Percentiles rank a stretch among this genome's conserved stretches.
Evolutionary conservation across 2,113 vertebrate species (phyloP).

Genomic region (Pristiophorus japonicus): DNA sequence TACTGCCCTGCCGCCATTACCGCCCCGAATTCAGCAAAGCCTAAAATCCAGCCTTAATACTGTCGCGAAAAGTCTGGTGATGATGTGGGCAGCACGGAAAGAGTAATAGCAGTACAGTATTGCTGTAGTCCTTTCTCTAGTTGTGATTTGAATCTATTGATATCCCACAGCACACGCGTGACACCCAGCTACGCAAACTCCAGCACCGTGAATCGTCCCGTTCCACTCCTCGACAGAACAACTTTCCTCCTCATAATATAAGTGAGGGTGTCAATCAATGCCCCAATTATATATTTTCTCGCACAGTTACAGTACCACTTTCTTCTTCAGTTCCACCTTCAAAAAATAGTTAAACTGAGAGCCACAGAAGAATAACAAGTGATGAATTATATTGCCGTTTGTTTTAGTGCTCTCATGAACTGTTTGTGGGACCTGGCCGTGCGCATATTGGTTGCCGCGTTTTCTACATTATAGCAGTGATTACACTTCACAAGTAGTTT

Average conservation of each 20-base stretch:
- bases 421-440: neutral
- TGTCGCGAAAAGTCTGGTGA: neutral
- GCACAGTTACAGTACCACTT: neutral
- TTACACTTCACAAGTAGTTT: neutral
- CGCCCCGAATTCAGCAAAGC: too few species aligned
- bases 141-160: neutral
- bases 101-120: neutral
- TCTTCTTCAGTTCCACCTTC: neutral
- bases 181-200: neutral
- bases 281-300: neutral
- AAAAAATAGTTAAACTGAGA: neutral
- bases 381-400: neutral
- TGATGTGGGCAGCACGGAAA: neutral
- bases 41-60: too few species aligned
- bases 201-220: neutral
- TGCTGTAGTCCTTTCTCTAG: neutral
- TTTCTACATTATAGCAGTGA: constrained; percentile 5
- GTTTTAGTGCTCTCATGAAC: neutral
- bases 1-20: too few species aligned
- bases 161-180: neutral
- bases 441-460: neutral
- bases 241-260: neutral
- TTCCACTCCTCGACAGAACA: neutral
- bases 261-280: neutral
- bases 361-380: neutral